Evolutionary conservation across 30 jellyfish, hydroid and myxozoan genomes (phyloP).

Genomic region (Chironex yamaguchii): DNA sequence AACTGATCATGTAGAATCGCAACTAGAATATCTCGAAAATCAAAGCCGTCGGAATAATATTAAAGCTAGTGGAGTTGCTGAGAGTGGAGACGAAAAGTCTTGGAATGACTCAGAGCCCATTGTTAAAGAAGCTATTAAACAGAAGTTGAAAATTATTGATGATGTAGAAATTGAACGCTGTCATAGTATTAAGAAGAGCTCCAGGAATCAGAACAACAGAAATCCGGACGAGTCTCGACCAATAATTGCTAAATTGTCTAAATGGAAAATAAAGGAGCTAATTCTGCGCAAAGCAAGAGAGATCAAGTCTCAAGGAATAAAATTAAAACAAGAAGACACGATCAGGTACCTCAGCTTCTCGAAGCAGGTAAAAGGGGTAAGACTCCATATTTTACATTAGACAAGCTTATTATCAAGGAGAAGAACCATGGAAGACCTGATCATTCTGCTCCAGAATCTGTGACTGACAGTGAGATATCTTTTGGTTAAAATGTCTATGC

Average conservation of each 20-base stretch:
- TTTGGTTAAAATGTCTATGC: too few relatives aligned
- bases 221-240: constrained; percentile 28
- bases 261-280: constrained; percentile 17
- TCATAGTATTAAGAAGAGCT: constrained; percentile 5
- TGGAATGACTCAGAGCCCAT: constrained; percentile 5
- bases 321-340: constrained; percentile 25
- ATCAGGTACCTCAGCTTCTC: constrained; percentile 12
- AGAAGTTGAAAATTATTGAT: background rate
- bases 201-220: constrained; percentile 5
- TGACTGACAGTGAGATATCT: too few relatives aligned
- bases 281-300: constrained; percentile 3
- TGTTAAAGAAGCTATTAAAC: constrained; percentile 50
- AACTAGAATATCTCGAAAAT: constrained; percentile 10
- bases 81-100: constrained; percentile 1
- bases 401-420: background rate
- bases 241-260: constrained; percentile 20
- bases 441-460: too few relatives aligned
- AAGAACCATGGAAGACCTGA: too few relatives aligned
- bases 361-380: constrained; percentile 25
- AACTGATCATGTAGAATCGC: constrained; percentile 25
- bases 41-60: constrained; percentile 7
- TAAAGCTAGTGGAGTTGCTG: background rate
- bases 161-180: constrained; percentile 19
- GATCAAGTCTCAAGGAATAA: background rate
- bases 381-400: constrained; percentile 13